Base-by-base conservation (phyloP, 2,113 vertebrate species). In the Rhinoptilus africanus region DNA sequence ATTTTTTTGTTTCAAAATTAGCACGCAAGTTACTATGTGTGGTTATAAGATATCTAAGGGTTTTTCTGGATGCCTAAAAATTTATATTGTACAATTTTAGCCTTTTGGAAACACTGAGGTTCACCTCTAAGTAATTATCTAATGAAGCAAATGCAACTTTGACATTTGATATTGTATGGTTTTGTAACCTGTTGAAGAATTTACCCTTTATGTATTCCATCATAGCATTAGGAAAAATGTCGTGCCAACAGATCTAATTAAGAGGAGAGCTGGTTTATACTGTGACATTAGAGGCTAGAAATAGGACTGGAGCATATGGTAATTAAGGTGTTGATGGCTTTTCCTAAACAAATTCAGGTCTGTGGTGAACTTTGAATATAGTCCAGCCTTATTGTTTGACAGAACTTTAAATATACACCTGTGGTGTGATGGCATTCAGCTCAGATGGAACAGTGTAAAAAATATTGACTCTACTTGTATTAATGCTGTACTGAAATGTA, bases 401-500 rank as follows among this genome's bases (percentile, higher is more conserved):
- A 60, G 50, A 86, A 82, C 48, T 89, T 93, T 79, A 78, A 92
- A 74, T 54, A 60, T 32, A 62, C 66, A 35, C 64, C 43, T 57
- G 82, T 82, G 71, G 28, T 56, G 27, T 2, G 47, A 15, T 77
- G 77, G 54, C 85, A 91, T 94, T 95, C 75, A 81, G 34, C 35
- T 92, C 6, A 3, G 60, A 72, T 79, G 41, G 78, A 86, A 56
- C 60, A 43, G 47, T 69, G 45, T 83, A 60, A 88, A 92, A 93
- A 88, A 89, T 94, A 82, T 72, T 96, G 95, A 94, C 93, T 97
- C 83, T 96, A 8, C 59, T 48, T 18, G 3, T 83, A 37, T 67
- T 97, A 94, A 90, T 45, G 78, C 82, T 85, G 27, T 67, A 48
- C 74, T 93, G 97, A 96, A 96, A 93, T 39, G 84, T 96, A 94